A percentile compares a stretch with the other conserved stretches of the same genome.
Conservation (phyloP, 2,113 vertebrate species). For the Prolemur simus region DNA sequence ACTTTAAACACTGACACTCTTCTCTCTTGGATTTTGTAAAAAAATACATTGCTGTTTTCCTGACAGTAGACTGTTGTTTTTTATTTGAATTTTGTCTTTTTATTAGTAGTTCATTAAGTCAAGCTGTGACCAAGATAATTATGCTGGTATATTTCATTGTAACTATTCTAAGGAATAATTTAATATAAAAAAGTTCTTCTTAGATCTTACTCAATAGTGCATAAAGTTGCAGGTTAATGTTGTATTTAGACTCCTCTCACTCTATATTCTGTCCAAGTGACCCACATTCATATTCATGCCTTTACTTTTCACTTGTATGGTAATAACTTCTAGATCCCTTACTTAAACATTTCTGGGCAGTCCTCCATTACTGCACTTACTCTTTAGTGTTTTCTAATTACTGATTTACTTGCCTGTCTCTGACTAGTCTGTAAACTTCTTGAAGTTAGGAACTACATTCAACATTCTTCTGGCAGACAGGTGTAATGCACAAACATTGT, state of each 20-base stretch:
- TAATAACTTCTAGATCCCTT: neutral
- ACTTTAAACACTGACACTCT: neutral
- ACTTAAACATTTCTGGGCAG: neutral
- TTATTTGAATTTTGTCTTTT: neutral
- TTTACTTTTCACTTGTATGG: neutral
- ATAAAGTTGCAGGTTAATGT: neutral
- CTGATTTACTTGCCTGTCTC: neutral
- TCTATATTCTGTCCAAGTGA: neutral
- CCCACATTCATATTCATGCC: neutral
- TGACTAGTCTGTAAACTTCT: neutral
- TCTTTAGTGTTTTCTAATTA: conserved; percentile 18
- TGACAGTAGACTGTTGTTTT: conserved; percentile 14
- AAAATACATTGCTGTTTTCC: conserved; percentile 16
- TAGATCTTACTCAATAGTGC: neutral
- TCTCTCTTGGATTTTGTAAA: conserved; percentile 45
- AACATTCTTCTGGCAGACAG: neutral
- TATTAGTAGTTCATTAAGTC: conserved; percentile 3
- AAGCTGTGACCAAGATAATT: conserved; percentile 6
- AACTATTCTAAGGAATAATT: conserved; percentile 21
- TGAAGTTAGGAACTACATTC: neutral
- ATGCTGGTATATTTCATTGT: neutral
- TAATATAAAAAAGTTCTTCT: conserved; percentile 18
- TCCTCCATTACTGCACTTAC: neutral
- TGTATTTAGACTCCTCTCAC: neutral
- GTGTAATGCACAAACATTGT: neutral